Evolutionary conservation across 2,113 vertebrate species (phyloP).

Genomic region (Agelaius phoeniceus): DNA sequence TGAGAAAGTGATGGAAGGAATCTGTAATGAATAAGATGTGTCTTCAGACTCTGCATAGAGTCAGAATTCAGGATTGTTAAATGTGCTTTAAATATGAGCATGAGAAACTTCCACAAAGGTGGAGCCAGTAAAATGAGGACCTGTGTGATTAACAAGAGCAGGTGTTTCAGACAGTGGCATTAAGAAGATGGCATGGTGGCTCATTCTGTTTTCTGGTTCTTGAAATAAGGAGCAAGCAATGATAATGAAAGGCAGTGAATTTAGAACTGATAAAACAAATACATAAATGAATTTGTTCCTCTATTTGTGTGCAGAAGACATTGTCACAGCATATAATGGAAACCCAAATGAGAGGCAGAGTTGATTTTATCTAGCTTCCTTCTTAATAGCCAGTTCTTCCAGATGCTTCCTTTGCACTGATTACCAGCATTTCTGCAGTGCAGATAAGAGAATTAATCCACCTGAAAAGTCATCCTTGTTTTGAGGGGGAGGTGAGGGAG

Average conservation of each 20-base stretch:
- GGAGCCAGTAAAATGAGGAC: background rate
- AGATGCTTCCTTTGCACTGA: background rate
- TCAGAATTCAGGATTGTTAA: background rate
- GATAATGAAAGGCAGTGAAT: background rate
- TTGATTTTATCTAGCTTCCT: background rate
- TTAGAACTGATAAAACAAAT: background rate
- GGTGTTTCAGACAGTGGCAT: background rate
- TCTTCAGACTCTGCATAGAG: background rate
- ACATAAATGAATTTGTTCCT: background rate
- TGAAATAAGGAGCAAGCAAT: background rate
- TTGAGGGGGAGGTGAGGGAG: background rate
- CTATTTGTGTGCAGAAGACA: background rate
- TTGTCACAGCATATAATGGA: background rate
- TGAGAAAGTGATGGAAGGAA: background rate
- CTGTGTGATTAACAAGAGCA: background rate
- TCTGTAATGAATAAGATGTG: background rate
- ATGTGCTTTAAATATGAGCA: background rate
- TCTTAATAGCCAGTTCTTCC: background rate
- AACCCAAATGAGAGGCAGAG: background rate
- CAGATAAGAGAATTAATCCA: background rate
- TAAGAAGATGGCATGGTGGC: background rate
- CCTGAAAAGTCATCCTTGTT: background rate
- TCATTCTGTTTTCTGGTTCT: background rate
- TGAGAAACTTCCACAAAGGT: background rate
- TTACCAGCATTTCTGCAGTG: background rate